A percentile compares a stretch with the other conserved stretches of the same genome.
These are phyloP conservation scores for Meteorus colon DNA, from an alignment of 2,888 invertebrate genomes.

Conservation along the genomic window DNA sequence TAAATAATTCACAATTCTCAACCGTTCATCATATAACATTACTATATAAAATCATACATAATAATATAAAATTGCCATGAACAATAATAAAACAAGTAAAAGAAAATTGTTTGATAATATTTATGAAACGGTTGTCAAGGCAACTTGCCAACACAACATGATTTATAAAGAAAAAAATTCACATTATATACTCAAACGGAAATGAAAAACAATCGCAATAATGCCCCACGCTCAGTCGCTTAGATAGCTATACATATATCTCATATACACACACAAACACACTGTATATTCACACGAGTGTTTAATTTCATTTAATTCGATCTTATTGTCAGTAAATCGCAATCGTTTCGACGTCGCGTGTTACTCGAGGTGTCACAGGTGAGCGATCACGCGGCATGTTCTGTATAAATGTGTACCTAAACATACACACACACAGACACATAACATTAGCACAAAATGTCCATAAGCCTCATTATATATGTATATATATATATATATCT, in stretches of 20 bases:
- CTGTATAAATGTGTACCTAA: background rate
- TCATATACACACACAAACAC: background rate
- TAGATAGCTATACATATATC: slow-evolving; percentile 7
- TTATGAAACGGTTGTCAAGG: slow-evolving; percentile 60
- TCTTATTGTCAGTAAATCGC: slow-evolving; percentile 36
- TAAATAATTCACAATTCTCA: background rate
- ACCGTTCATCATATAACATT: background rate
- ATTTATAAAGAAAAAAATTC: slow-evolving; percentile 2
- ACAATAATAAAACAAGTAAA: background rate
- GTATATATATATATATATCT: background rate
- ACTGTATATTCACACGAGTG: slow-evolving; percentile 22
- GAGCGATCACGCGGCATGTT: slow-evolving; percentile 29
- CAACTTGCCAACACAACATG: slow-evolving; percentile 44
- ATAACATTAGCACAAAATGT: background rate
- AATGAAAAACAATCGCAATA: background rate
- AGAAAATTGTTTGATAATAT: slow-evolving; percentile 56
- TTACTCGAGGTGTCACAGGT: slow-evolving; percentile 31
- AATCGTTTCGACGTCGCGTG: slow-evolving; percentile 27
- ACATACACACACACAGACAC: background rate
- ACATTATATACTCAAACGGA: background rate
- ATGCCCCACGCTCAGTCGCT: background rate
- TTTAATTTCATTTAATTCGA: slow-evolving; percentile 40
- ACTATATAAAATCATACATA: background rate
- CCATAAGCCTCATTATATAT: background rate
- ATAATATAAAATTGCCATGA: slow-evolving; percentile 6